These are phyloP conservation scores for Ferdinandea cuprea DNA, from an alignment of 2,888 invertebrate genomes.

Conservation along the genomic window DNA sequence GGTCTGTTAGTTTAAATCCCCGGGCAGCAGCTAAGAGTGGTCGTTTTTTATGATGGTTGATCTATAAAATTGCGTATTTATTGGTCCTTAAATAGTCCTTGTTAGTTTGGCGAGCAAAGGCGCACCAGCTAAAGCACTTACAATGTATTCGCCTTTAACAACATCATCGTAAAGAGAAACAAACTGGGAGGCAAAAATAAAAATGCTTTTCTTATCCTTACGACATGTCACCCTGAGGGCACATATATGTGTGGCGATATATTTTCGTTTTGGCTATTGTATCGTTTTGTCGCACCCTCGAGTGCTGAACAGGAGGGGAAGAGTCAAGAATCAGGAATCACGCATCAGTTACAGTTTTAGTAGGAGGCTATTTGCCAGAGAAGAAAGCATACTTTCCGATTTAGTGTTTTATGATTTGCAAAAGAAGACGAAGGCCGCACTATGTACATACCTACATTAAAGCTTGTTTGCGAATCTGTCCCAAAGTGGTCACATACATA, in stretches of 20 bases:
- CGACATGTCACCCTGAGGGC: constrained; percentile 71
- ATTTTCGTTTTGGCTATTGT: constrained; percentile 66
- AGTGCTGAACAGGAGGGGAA: constrained; percentile 39
- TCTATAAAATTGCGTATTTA: constrained; percentile 78
- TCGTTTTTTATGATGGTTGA: constrained; percentile 71
- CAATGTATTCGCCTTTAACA: constrained; percentile 69
- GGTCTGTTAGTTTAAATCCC: constrained; percentile 57
- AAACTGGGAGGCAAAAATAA: constrained; percentile 70
- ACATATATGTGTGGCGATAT: constrained; percentile 50
- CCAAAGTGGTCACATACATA: constrained; percentile 72
- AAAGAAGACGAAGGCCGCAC: constrained; percentile 21
- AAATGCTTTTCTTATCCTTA: constrained; percentile 74
- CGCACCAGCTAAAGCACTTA: constrained; percentile 63
- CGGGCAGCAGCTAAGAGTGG: constrained; percentile 38
- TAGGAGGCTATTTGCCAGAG: neutral
- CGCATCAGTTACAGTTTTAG: constrained; percentile 17
- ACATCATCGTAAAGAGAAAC: constrained; percentile 68
- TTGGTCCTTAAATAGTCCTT: constrained; percentile 77
- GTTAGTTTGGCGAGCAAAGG: constrained; percentile 73
- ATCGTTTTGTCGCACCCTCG: constrained; percentile 70
- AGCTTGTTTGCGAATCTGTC: constrained; percentile 56
- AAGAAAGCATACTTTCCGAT: constrained; percentile 56
- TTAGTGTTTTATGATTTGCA: constrained; percentile 70
- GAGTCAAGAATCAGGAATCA: constrained; percentile 58
- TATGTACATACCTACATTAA: neutral